Conservation (phyloP, 2,888 invertebrate species). For the Drosophila lacicola region DNA sequence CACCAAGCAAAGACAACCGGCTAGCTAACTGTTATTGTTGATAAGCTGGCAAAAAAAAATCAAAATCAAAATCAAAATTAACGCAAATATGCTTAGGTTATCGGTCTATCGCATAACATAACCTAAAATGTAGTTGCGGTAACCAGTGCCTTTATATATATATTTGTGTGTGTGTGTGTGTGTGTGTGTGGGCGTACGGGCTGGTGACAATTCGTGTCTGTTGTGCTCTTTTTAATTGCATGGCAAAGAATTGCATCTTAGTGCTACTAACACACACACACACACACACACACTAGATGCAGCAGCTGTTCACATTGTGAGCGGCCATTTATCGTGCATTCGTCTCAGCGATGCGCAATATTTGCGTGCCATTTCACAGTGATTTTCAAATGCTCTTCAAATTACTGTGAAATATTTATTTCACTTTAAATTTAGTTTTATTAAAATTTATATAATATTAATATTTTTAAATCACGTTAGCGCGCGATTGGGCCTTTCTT, state of each 20-base stretch:
- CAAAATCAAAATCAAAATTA: conserved; percentile 8
- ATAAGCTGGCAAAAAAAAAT: conserved; percentile 17
- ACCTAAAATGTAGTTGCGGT: conserved; percentile 45
- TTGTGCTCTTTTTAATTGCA: conserved; percentile 26
- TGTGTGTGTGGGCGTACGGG: not conserved
- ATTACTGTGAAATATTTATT: not conserved
- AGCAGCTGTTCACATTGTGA: conserved; percentile 52
- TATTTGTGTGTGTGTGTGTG: not conserved
- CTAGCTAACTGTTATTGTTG: conserved; percentile 22
- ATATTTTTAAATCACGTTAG: too few species aligned
- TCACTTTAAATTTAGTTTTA: not conserved
- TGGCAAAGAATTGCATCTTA: conserved; percentile 16
- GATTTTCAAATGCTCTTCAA: not conserved
- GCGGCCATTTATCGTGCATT: conserved; percentile 26
- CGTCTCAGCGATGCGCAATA: conserved; percentile 31
- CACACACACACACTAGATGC: not conserved
- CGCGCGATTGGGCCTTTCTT: too few species aligned
- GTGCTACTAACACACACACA: not conserved
- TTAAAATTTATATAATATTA: too few species aligned
- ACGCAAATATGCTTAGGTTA: conserved; percentile 41
- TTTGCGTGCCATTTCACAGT: not conserved
- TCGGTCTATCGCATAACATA: conserved; percentile 48
- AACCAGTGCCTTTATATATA: conserved; percentile 5
- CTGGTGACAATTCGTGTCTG: conserved; percentile 3
- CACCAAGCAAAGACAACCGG: conserved; percentile 47